Evolutionary conservation across 2,888 invertebrate species (phyloP).

Genomic region (Troglohyphantes excavatus): DNA sequence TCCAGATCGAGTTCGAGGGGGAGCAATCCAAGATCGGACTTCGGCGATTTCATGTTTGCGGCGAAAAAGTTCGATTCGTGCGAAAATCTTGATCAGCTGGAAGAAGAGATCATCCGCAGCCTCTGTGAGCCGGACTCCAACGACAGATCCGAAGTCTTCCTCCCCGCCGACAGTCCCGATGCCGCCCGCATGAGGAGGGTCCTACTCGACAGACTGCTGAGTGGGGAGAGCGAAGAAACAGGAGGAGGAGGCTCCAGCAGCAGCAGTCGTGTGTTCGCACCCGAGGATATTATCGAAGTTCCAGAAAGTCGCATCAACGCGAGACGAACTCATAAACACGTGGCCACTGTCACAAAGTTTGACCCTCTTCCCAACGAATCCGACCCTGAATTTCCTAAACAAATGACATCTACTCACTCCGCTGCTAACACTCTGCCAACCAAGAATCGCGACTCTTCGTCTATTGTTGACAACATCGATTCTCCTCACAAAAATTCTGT

Average conservation of each 20-base stretch:
- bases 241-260: conserved; percentile 24
- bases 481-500: conserved; percentile 51
- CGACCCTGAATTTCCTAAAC: neutral
- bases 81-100: conserved; percentile 67
- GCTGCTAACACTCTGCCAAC: neutral
- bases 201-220: conserved; percentile 62
- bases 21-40: conserved; percentile 28
- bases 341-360: conserved; percentile 46
- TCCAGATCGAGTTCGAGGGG: conserved; percentile 55
- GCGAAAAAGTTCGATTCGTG: conserved; percentile 60
- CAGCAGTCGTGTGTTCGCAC: neutral
- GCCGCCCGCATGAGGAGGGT: conserved; percentile 48
- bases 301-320: neutral
- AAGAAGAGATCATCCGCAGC: conserved; percentile 69
- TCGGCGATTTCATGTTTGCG: neutral
- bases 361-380: conserved; percentile 1
- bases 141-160: neutral
- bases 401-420: neutral
- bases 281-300: too few species aligned
- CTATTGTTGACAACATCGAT: conserved; percentile 12
- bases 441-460: neutral
- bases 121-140: neutral
- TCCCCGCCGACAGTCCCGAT: neutral
- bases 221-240: conserved; percentile 50
- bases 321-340: conserved; percentile 27